Evolutionary conservation across 1,140 invertebrate genomes (phyloP), one percentile per base, ranked within the genome.

Genomic region (Diachasma alloeum): DNA sequence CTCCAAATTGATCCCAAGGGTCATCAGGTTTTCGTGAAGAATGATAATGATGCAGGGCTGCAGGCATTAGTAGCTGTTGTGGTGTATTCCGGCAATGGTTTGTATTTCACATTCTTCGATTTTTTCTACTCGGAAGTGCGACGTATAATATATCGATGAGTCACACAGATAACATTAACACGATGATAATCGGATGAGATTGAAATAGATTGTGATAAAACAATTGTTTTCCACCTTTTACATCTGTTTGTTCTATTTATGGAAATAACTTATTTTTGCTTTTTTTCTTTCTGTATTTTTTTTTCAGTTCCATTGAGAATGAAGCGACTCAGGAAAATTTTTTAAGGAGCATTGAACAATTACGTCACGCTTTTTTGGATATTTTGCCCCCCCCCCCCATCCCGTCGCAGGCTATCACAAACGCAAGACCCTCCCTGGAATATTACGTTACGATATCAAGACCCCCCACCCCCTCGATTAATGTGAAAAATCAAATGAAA

Each of bases 31-130:
- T 92, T 84, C 79, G 84, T 91, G 10, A 84, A 75, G 44, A 91
- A 91, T 84, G 68, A 81, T 66, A 83, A 91, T 71, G 78, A 82
- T 71, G 76, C 89, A 13, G 82, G 86, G 72, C 77, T 92, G 1
- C 84, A 89, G 44, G 83, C 85, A 11, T 75, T 92, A 17, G 74
- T 93, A 39, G 90, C 91, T 48, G 87, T 92, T 17, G 89, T 92
- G 78, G 88, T 90, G 56, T 94, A 94, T 85, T 80, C 76, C 19
- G 74, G 80, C 15, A 80, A 87, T 82, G 92, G 93, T 94, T 89
- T 87, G 88, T 81, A 46, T 44, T 24, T 19, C 17, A 53, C 15
- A 17, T 13, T 72, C 15, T 44, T 48, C 42, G 15, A 3, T 17
- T 72, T 3, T 46, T 26, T 70, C n/a, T 44, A 10, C 24, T 24